Percentiles rank a stretch among this genome's conserved stretches.
phyloP scores from a whole-genome alignment of 1,140 invertebrate species.

The Luehdorfia chinensis region DNA sequence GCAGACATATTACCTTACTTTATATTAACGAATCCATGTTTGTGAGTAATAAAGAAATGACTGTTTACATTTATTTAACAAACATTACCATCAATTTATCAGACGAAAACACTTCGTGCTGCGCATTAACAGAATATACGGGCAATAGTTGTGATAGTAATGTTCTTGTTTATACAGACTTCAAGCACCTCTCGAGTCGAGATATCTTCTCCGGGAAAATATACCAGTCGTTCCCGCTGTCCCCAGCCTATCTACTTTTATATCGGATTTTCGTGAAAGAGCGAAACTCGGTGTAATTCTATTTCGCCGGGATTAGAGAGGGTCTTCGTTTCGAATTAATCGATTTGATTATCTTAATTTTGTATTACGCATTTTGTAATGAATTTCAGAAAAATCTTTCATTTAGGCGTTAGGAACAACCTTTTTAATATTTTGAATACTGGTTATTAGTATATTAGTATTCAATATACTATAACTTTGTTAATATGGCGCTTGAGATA shows the following conservation, averaged over 20 bases:
- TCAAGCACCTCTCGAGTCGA: conserved; percentile 33
- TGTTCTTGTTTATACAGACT: conserved; percentile 46
- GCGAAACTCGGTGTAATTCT: conserved; percentile 37
- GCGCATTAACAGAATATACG: conserved; percentile 48
- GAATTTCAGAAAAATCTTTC: not conserved
- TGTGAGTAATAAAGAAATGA: conserved; percentile 22
- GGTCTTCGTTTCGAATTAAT: conserved; percentile 41
- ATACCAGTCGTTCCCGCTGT: conserved; percentile 7
- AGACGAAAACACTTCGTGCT: conserved; percentile 30
- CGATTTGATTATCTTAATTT: conserved; percentile 44
- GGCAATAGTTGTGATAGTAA: conserved; percentile 55
- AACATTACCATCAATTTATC: conserved; percentile 32
- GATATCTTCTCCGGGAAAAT: conserved; percentile 26
- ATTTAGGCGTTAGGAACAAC: no score
- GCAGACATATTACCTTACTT: conserved; percentile 4
- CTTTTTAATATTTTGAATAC: not conserved
- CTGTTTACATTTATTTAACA: conserved; percentile 25
- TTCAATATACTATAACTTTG: no score
- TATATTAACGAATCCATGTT: conserved; percentile 14
- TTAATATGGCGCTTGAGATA: no score
- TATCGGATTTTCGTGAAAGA: conserved; percentile 39
- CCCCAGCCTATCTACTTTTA: conserved; percentile 20
- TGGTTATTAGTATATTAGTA: no score
- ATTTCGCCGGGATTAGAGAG: conserved; percentile 50
- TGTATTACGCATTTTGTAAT: conserved; percentile 15